Evolutionary conservation across 2,113 vertebrate genomes (phyloP), one percentile per base, ranked within the genome.

Genomic region (Microcebus griseorufus): DNA sequence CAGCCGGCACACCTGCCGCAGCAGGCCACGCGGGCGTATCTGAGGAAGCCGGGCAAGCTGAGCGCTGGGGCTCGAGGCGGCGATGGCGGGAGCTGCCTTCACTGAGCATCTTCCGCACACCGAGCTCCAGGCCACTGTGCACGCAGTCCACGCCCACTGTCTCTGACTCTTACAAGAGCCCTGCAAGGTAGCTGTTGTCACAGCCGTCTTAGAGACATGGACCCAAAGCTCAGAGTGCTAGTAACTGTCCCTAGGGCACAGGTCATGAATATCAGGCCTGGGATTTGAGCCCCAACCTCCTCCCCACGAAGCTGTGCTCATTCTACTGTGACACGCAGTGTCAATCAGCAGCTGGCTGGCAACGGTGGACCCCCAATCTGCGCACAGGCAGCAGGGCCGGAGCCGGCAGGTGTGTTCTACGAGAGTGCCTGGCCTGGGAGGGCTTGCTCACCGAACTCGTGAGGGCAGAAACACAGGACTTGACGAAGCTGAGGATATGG

Each of bases 41-140:
- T 12, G 18, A 64, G 55, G 80, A 37, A 34, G 27, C 0, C 2
- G 25, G 25, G 29, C 9, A 9, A 58, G 39, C 11, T 11, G 18
- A 32, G 22, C 1, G 2, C 1, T 0, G 22, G 70, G 45, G 42
- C n/a, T 3, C 0, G 0, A 37, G 27, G 25, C 10, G 23, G 6
- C 34, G 3, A 6, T 1, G 23, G 32, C 2, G 2, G 3, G 3
- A 34, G 27, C 32, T 16, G 2, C 13, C 9, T 64, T 25, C 37
- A 76, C 1, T 0, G 4, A 76, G 58, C 7, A 0, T 9, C 48
- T 87, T 48, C 75, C 55, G 16, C 11, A 7, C 0, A 4, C 12
- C 20, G 22, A 8, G 65, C 8, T 4, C 29, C 22, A 3, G 0
- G 16, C 12, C 1, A 9, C n/a, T 42, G 1, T 1, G 16, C 0